Evolutionary conservation across 2,113 vertebrate genomes (phyloP).

Genomic region (Aegotheles bennettii): DNA sequence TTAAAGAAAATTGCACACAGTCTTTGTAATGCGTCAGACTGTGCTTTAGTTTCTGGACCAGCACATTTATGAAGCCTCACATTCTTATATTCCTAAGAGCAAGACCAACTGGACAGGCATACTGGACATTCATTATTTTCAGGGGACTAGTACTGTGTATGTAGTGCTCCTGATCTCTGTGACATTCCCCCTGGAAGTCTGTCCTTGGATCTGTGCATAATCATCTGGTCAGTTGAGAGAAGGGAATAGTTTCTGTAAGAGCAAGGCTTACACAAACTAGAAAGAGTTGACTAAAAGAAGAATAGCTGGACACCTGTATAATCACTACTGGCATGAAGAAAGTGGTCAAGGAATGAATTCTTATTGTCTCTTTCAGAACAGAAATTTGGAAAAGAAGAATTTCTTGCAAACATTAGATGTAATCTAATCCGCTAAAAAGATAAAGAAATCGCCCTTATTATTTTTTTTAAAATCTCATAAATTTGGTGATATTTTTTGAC

Average conservation of each 20-base stretch:
- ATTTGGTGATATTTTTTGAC: background rate
- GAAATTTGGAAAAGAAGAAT: background rate
- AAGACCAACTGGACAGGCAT: background rate
- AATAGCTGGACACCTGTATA: background rate
- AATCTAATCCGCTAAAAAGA: background rate
- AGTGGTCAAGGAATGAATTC: background rate
- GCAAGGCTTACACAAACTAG: background rate
- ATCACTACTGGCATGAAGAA: background rate
- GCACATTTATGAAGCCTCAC: background rate
- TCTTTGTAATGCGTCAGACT: background rate
- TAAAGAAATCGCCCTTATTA: background rate
- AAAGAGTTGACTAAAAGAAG: background rate
- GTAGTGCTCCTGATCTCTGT: background rate
- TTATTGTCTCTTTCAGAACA: background rate
- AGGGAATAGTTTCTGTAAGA: background rate
- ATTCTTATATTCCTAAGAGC: background rate
- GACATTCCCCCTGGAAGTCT: background rate
- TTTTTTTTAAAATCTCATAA: background rate
- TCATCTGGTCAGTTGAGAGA: background rate
- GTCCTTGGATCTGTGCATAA: background rate
- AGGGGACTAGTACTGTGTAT: background rate
- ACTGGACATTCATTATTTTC: background rate
- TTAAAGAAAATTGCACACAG: background rate
- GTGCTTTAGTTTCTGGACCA: background rate
- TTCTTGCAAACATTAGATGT: background rate